phyloP scores from a whole-genome alignment of 2,888 invertebrate genomes.

The Glyphotaelius pellucidus region DNA sequence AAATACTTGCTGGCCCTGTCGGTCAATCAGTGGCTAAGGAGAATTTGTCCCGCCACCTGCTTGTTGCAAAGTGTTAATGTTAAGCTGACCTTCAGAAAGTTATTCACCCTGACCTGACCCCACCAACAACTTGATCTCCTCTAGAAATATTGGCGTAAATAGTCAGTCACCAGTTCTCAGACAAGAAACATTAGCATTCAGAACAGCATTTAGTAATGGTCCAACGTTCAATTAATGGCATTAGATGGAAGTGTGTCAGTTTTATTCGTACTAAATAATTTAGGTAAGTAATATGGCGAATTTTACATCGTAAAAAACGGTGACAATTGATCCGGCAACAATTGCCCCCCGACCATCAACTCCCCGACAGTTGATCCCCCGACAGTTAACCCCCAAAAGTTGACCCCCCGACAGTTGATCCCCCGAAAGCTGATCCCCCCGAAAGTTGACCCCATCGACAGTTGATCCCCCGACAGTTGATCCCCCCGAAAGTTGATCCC shows the following conservation, averaged over 20 bases:
- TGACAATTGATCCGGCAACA: no score
- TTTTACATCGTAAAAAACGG: background rate
- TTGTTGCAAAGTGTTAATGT: background rate
- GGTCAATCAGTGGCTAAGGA: background rate
- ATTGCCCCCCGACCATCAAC: no score
- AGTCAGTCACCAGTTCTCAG: background rate
- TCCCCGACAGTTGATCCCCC: no score
- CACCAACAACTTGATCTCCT: background rate
- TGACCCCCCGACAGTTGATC: no score
- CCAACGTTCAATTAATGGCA: background rate
- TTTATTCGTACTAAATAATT: background rate
- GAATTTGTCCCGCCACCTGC: background rate
- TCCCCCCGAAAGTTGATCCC: no score
- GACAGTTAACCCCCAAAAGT: no score
- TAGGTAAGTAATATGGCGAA: background rate
- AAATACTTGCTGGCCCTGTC: background rate
- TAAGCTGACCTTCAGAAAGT: background rate
- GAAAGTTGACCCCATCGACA: no score
- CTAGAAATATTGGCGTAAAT: background rate
- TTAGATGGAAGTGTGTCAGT: background rate
- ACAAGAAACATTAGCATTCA: background rate
- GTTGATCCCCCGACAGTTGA: no score
- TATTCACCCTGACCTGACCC: background rate
- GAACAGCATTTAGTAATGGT: background rate
- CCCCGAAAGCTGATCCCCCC: no score